Conservation (phyloP, 2,888 invertebrate species). For the Zonitis immaculata region DNA sequence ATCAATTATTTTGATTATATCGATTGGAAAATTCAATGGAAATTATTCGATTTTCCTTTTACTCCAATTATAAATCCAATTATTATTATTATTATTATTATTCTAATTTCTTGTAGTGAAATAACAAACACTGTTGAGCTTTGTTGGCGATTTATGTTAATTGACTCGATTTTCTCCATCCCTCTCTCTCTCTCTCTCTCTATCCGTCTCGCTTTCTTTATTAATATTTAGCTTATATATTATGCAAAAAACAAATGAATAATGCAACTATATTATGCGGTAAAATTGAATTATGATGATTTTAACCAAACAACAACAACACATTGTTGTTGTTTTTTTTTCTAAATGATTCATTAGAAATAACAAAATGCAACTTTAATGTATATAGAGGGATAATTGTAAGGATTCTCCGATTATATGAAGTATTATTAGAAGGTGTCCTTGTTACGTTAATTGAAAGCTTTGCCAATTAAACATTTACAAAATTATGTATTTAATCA, state of each 20-base stretch:
- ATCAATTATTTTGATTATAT: too few species aligned
- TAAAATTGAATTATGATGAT: not conserved
- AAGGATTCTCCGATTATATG: not conserved
- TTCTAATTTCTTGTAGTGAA: too few species aligned
- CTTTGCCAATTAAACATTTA: too few species aligned
- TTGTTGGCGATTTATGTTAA: slow-evolving; percentile 7
- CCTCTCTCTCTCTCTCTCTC: not conserved
- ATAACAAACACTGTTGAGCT: not conserved
- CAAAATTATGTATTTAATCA: too few species aligned
- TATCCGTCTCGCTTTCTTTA: not conserved
- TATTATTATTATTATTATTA: not conserved
- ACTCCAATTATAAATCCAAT: not conserved
- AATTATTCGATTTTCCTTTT: too few species aligned
- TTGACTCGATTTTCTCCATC: not conserved
- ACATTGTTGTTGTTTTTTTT: too few species aligned
- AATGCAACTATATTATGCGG: slow-evolving; percentile 4
- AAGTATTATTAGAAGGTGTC: not conserved
- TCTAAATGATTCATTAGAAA: too few species aligned
- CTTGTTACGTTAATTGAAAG: not conserved
- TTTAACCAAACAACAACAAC: not conserved
- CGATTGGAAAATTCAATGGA: too few species aligned
- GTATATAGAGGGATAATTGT: too few species aligned
- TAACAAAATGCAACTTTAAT: not conserved
- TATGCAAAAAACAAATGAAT: slow-evolving; percentile 5
- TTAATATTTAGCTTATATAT: too few species aligned